These are phyloP conservation scores for Cephus pulcher DNA, from an alignment of 2,888 invertebrate genomes.

Conservation along the genomic window DNA sequence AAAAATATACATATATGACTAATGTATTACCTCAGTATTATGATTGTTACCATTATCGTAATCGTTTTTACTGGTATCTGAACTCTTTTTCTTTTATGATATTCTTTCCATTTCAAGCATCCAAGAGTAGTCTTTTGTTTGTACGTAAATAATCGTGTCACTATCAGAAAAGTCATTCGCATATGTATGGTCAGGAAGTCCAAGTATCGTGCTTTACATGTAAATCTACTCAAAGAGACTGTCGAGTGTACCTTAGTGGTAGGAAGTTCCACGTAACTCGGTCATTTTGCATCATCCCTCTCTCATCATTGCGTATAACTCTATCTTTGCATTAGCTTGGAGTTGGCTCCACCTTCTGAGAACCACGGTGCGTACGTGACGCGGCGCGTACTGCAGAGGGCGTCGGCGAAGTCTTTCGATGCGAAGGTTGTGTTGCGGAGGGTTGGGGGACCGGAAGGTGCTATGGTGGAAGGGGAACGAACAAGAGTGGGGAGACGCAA, in stretches of 20 bases:
- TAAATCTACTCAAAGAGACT: neutral
- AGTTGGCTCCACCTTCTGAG: constrained; percentile 24
- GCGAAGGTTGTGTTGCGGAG: constrained; percentile 6
- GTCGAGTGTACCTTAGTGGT: neutral
- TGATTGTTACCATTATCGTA: neutral
- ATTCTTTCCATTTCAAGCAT: neutral
- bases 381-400: constrained; percentile 43
- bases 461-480: neutral
- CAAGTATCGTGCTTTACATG: neutral
- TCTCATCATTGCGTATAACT: neutral
- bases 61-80: neutral
- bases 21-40: neutral
- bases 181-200: neutral
- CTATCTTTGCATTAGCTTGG: neutral
- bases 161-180: neutral
- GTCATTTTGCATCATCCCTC: neutral
- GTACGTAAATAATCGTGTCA: neutral
- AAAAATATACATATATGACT: neutral
- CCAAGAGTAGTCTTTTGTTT: neutral
- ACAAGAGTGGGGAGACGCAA: constrained; percentile 31
- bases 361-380: constrained; percentile 51
- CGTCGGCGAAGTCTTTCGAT: constrained; percentile 49
- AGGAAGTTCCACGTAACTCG: neutral
- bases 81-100: neutral
- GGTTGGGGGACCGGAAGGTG: constrained; percentile 9